Conservation (phyloP, 1,140 invertebrate genomes). For the Calephelis nemesis region DNA sequence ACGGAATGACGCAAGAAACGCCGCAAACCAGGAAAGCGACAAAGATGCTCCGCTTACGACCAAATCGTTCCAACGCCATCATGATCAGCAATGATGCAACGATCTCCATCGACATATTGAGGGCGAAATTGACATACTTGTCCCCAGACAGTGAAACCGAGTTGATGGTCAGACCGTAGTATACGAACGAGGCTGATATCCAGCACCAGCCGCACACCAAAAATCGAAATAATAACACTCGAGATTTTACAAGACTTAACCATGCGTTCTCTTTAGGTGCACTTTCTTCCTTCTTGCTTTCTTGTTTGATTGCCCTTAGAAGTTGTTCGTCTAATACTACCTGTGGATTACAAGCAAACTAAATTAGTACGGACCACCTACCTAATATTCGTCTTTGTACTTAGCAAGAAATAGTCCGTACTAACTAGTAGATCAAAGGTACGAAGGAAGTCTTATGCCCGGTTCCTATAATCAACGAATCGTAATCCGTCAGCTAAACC, state of each 20-base stretch:
- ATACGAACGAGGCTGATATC: constrained; percentile 86
- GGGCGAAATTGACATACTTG: constrained; percentile 84
- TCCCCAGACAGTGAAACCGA: constrained; percentile 87
- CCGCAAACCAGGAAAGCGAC: constrained; percentile 82
- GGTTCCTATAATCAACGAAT: too few relatives aligned
- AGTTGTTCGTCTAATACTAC: constrained; percentile 43
- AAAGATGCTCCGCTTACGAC: constrained; percentile 81
- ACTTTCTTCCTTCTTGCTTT: constrained; percentile 29
- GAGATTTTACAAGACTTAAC: constrained; percentile 78
- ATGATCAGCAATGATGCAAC: constrained; percentile 85
- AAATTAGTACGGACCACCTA: too few relatives aligned
- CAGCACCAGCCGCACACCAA: constrained; percentile 84
- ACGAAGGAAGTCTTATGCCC: too few relatives aligned
- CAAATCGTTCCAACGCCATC: constrained; percentile 82
- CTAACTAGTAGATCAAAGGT: too few relatives aligned
- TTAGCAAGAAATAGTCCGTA: too few relatives aligned
- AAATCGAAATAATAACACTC: constrained; percentile 81
- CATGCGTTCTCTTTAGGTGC: constrained; percentile 53
- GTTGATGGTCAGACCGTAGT: constrained; percentile 90
- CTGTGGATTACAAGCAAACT: constrained; percentile 23
- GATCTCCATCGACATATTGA: constrained; percentile 85
- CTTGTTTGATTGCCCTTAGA: constrained; percentile 31
- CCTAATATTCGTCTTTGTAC: too few relatives aligned
- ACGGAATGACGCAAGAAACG: constrained; percentile 61
- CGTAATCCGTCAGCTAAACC: too few relatives aligned